Percentiles rank a stretch among this genome's conserved stretches.
Evolutionary conservation across 2,888 invertebrate genomes (phyloP).

Genomic region (Muschampia plurimacula): DNA sequence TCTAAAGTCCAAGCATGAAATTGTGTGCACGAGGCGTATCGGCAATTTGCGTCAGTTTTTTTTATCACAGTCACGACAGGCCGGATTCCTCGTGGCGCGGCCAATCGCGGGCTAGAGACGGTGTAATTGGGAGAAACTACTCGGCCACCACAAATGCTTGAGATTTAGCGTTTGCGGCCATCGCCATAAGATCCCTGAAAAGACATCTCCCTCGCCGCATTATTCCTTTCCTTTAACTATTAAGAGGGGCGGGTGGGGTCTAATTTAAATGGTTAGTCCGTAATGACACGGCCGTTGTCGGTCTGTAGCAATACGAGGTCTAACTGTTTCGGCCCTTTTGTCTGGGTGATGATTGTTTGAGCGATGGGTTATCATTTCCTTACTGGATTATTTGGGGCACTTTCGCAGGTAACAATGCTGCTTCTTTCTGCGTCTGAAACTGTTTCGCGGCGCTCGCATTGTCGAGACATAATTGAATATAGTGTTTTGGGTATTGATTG

Average conservation of each 20-base stretch:
- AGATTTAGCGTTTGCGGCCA: constrained; percentile 69
- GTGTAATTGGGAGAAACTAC: constrained; percentile 84
- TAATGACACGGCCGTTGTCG: constrained; percentile 72
- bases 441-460: constrained; percentile 20
- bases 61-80: constrained; percentile 84
- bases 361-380: constrained; percentile 66
- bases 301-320: constrained; percentile 65
- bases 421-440: constrained; percentile 34
- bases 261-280: constrained; percentile 58
- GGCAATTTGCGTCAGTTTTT: constrained; percentile 84
- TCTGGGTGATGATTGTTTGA: constrained; percentile 70
- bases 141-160: constrained; percentile 78
- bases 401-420: constrained; percentile 62
- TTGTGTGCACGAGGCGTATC: constrained; percentile 85
- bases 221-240: constrained; percentile 42
- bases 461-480: constrained; percentile 21
- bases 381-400: constrained; percentile 56
- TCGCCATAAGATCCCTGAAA: constrained; percentile 61
- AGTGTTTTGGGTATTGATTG: constrained; percentile 9
- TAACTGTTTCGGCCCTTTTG: constrained; percentile 80
- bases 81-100: constrained; percentile 77
- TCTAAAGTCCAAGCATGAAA: constrained; percentile 79
- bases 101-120: constrained; percentile 81
- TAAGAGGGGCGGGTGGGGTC: constrained; percentile 58
- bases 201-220: constrained; percentile 52